A percentile compares a stretch with the other conserved stretches of the same genome.
phyloP scores from a whole-genome alignment of 2,888 invertebrate species.

The Gastrophysa polygoni region DNA sequence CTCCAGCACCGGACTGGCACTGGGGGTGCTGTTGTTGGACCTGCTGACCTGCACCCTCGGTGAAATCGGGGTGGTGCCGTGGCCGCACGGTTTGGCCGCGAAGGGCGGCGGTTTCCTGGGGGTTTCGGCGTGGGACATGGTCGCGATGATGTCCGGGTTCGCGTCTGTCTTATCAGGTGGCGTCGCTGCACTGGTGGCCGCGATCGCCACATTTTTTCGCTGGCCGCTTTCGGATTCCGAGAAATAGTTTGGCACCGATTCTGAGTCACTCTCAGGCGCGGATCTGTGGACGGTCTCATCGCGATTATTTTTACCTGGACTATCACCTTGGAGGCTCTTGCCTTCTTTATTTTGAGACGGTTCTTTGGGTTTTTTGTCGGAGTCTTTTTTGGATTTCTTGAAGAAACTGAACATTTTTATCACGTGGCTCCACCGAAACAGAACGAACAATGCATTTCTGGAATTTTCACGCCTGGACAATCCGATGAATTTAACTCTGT shows the following conservation, averaged over 20 bases:
- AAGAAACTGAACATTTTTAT: conserved; percentile 52
- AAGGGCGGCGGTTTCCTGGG: conserved; percentile 7
- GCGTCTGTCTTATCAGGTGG: conserved; percentile 47
- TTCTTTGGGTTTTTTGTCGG: conserved; percentile 38
- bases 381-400: conserved; percentile 50
- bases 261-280: conserved; percentile 43
- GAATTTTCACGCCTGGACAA: not conserved
- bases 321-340: conserved; percentile 36
- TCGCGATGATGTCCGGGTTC: conserved; percentile 33
- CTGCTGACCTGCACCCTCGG: conserved; percentile 47
- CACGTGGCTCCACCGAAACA: not conserved
- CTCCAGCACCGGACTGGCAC: conserved; percentile 51
- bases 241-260: conserved; percentile 41
- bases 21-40: conserved; percentile 46
- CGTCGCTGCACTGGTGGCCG: conserved; percentile 43
- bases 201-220: conserved; percentile 46
- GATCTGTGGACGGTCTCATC: conserved; percentile 40
- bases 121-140: conserved; percentile 20
- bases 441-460: not conserved
- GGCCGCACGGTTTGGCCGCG: conserved; percentile 55
- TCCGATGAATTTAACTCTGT: conserved; percentile 1
- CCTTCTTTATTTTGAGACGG: conserved; percentile 24
- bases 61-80: conserved; percentile 54
- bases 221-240: conserved; percentile 40
- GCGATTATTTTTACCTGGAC: conserved; percentile 53